Conservation (phyloP, 2,113 vertebrate species). For the Maccullochella peelii region DNA sequence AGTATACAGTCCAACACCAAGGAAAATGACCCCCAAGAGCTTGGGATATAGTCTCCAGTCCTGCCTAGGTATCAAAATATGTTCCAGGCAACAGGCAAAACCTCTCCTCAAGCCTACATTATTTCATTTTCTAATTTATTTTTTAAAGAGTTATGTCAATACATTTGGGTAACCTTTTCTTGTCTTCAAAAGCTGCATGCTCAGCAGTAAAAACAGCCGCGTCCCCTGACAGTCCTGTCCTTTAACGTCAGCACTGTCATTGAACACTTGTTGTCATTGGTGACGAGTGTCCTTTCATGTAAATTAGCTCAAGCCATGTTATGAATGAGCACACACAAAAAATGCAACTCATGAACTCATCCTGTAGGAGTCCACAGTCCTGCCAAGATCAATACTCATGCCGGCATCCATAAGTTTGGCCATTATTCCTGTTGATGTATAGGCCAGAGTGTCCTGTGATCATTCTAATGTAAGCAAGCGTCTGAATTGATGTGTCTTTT, state of each 20-base stretch:
- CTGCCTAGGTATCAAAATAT: background rate
- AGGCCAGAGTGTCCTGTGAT: constrained; percentile 47
- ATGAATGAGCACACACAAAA: constrained; percentile 22
- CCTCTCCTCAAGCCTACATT: background rate
- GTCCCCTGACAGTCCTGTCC: constrained; percentile 42
- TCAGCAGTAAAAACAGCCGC: constrained; percentile 31
- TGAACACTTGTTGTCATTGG: constrained; percentile 28
- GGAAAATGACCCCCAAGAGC: background rate
- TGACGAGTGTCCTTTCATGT: constrained; percentile 39
- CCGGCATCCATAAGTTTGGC: constrained; percentile 39
- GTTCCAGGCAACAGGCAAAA: background rate
- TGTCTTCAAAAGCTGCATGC: constrained; percentile 29
- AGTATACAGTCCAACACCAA: background rate
- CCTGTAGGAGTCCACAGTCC: constrained; percentile 12
- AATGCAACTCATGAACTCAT: constrained; percentile 46
- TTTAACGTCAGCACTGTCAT: constrained; percentile 42
- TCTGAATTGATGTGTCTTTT: constrained; percentile 57
- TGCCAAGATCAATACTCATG: constrained; percentile 52
- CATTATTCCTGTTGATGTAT: constrained; percentile 60
- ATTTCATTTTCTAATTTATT: background rate
- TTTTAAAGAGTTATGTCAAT: background rate
- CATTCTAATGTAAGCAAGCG: constrained; percentile 35
- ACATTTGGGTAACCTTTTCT: constrained; percentile 31
- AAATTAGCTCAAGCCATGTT: constrained; percentile 47
- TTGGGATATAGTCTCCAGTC: background rate